Evolutionary conservation across 2,888 invertebrate genomes (phyloP), one percentile per base, ranked within the genome.

Genomic region (Limenitis camilla): DNA sequence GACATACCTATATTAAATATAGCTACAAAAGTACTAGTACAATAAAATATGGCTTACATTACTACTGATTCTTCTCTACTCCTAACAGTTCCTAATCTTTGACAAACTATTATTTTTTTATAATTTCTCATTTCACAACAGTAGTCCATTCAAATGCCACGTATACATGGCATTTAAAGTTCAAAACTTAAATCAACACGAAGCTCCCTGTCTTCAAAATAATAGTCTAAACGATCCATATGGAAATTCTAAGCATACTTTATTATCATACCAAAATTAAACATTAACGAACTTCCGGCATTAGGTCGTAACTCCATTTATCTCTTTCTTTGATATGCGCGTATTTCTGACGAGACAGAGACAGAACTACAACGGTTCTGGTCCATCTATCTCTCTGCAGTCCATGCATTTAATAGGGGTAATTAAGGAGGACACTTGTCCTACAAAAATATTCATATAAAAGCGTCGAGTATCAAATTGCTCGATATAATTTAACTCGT

Each of bases 211-310:
- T 49, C 53, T 10, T 50, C 48, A 38, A 39, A 52, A 48, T 33
- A 54, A 46, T 51, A 38, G 62, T 63, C 56, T 61, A 61, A 60
- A 60, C 74, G 69, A 64, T 64, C 64, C 81, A 81, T 73, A 78
- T 79, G 80, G 76, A 74, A 76, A 78, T 80, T 81, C 78, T 74
- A 81, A 81, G 78, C 81, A 76, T 76, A 81, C 81, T 82, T 82
- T 78, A 84, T 84, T 85, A 81, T 80, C 69, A 77, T 80, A 82
- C 84, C 62, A 83, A 83, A 83, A 78, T 80, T 82, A 82, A 84
- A 85, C 79, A 78, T 81, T 82, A 84, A 86, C 78, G 81, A 78
- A 83, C 80, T 82, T 86, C 86, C 86, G 85, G 85, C 76, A 58
- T 50, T 31, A 31, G 71, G 71, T 74, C 71, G 74, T 59, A 58